Conservation (phyloP, 2,113 vertebrate species). For the Desmodus rotundus region DNA sequence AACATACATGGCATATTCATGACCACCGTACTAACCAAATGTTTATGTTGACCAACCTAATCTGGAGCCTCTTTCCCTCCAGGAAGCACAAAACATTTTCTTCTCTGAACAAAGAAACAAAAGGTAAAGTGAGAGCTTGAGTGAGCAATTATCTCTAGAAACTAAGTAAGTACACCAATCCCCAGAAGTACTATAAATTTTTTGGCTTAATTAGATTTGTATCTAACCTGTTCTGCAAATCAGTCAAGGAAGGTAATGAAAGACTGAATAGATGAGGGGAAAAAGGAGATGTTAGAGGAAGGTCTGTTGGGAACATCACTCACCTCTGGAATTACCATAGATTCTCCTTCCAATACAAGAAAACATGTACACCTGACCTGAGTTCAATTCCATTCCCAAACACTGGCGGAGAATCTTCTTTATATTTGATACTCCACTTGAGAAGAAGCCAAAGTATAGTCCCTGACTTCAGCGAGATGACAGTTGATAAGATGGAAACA, state of each 20-base stretch:
- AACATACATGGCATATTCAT: neutral
- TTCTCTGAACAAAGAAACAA: neutral
- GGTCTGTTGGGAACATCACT: neutral
- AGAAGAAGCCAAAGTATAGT: neutral
- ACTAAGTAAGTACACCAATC: neutral
- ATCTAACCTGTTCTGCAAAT: neutral
- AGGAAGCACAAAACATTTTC: neutral
- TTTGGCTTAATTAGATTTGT: neutral
- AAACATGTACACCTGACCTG: neutral
- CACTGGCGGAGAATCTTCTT: neutral
- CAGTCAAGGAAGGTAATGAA: neutral
- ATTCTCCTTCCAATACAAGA: neutral
- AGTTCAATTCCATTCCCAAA: neutral
- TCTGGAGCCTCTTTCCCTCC: neutral
- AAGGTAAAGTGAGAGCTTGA: neutral
- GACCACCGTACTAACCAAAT: neutral
- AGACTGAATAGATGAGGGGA: neutral
- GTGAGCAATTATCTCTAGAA: slow-evolving; percentile 47
- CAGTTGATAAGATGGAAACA: neutral
- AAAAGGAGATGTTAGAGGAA: neutral
- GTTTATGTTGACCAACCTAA: neutral
- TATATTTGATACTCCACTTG: neutral
- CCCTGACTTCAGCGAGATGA: neutral
- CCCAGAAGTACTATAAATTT: neutral
- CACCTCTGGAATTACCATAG: neutral